Conservation (phyloP, 2,888 invertebrate genomes). For the Masnerella sp. region DNA sequence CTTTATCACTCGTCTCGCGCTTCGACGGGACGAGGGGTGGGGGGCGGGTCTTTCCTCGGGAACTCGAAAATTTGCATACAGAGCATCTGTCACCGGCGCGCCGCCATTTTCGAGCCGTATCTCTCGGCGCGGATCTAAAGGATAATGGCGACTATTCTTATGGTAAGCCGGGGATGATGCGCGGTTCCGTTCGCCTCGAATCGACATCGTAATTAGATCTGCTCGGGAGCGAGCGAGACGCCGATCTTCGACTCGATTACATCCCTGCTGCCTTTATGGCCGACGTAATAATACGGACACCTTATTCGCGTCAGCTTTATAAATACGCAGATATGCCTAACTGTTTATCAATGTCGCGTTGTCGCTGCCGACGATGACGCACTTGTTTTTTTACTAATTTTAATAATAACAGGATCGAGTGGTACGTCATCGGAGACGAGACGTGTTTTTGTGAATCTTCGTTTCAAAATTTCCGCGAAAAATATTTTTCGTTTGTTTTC, state of each 20-base stretch:
- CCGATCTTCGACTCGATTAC: slow-evolving; percentile 52
- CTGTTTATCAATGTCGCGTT: slow-evolving; percentile 38
- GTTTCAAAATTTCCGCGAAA: too few relatives aligned
- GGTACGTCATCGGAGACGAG: too few relatives aligned
- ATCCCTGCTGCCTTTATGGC: slow-evolving; percentile 39
- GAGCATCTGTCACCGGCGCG: slow-evolving; percentile 78
- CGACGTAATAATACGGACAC: slow-evolving; percentile 52
- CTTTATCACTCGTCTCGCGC: slow-evolving; percentile 50
- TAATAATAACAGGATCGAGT: slow-evolving; percentile 14
- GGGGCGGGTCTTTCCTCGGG: slow-evolving; percentile 69
- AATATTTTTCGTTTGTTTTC: too few relatives aligned
- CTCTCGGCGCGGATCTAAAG: slow-evolving; percentile 74
- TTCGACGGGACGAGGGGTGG: slow-evolving; percentile 54
- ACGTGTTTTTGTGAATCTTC: too few relatives aligned
- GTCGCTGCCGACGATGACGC: slow-evolving; percentile 7
- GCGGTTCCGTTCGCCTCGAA: slow-evolving; percentile 62
- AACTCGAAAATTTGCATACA: slow-evolving; percentile 76
- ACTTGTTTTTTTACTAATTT: neutral
- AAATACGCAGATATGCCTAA: slow-evolving; percentile 25
- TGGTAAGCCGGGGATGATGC: slow-evolving; percentile 71
- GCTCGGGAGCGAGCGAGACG: slow-evolving; percentile 40
- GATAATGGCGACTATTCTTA: slow-evolving; percentile 77
- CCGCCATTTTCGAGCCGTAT: slow-evolving; percentile 76
- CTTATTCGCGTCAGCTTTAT: slow-evolving; percentile 46
- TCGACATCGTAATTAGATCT: slow-evolving; percentile 60